Evolutionary conservation across 2,113 vertebrate species (phyloP).

Genomic region (Pterocles gutturalis): DNA sequence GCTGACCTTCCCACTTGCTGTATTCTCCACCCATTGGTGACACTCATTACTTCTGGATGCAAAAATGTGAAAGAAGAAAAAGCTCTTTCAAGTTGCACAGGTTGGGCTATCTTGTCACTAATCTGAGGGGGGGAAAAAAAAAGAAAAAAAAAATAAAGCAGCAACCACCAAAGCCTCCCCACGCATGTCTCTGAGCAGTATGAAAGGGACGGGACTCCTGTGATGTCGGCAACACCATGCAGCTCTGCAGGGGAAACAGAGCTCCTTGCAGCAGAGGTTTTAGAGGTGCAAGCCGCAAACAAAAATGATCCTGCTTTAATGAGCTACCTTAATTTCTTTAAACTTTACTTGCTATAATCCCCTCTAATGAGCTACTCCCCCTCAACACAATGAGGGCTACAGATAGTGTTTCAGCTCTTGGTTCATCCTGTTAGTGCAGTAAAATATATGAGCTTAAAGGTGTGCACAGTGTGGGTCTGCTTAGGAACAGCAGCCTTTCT

Average conservation of each 20-base stretch:
- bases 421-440: neutral
- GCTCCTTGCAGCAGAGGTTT: neutral
- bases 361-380: neutral
- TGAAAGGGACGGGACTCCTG: neutral
- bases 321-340: neutral
- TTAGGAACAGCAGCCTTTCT: neutral
- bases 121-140: neutral
- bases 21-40: neutral
- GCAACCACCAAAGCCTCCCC: neutral
- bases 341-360: neutral
- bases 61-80: neutral
- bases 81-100: neutral
- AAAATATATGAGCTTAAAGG: neutral
- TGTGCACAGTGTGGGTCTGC: neutral
- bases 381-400: neutral
- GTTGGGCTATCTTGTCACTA: neutral
- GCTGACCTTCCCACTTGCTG: neutral
- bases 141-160: neutral
- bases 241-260: neutral
- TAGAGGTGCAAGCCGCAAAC: neutral
- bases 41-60: neutral
- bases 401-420: neutral
- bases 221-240: neutral
- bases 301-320: neutral
- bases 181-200: neutral